A percentile compares a stretch with the other conserved stretches of the same genome.
Conservation (phyloP, 2,888 invertebrate genomes). For the Drosophila robusta region DNA sequence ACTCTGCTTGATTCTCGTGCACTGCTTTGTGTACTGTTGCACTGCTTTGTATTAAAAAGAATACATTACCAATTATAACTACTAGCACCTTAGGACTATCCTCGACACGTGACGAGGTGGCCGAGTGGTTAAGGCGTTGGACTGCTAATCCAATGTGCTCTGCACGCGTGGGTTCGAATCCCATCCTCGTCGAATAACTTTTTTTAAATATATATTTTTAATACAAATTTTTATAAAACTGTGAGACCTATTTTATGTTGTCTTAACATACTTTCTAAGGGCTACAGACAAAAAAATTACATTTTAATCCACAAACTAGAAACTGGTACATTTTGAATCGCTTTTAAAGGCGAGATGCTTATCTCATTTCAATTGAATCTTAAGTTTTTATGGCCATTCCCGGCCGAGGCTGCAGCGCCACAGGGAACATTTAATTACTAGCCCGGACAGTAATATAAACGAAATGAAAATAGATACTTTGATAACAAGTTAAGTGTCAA, state of each 20-base stretch:
- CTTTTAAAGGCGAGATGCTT: slow-evolving; percentile 54
- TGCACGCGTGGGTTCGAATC: slow-evolving; percentile 95
- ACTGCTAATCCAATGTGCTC: slow-evolving; percentile 95
- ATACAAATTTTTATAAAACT: background rate
- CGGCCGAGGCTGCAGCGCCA: slow-evolving; percentile 15
- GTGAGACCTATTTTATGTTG: no score
- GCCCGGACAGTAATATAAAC: slow-evolving; percentile 53
- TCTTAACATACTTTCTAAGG: no score
- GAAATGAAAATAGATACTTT: slow-evolving; percentile 75
- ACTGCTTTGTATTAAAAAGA: background rate
- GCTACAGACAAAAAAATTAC: background rate
- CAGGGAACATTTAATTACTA: slow-evolving; percentile 49
- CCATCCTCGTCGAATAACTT: slow-evolving; percentile 89
- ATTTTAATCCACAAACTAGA: background rate
- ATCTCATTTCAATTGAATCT: slow-evolving; percentile 71
- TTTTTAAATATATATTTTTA: slow-evolving; percentile 36
- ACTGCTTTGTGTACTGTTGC: background rate
- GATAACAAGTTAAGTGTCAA: slow-evolving; percentile 71
- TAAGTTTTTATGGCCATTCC: slow-evolving; percentile 53
- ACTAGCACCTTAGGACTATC: slow-evolving; percentile 16
- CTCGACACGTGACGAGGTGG: slow-evolving; percentile 94
- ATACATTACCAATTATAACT: background rate
- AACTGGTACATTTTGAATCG: slow-evolving; percentile 9
- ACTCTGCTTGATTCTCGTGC: background rate
- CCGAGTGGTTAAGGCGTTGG: slow-evolving; percentile 95